A percentile compares a stretch with the other conserved stretches of the same genome.
Evolutionary conservation across 1,140 invertebrate species (phyloP).

Genomic region (Achatina immaculata): DNA sequence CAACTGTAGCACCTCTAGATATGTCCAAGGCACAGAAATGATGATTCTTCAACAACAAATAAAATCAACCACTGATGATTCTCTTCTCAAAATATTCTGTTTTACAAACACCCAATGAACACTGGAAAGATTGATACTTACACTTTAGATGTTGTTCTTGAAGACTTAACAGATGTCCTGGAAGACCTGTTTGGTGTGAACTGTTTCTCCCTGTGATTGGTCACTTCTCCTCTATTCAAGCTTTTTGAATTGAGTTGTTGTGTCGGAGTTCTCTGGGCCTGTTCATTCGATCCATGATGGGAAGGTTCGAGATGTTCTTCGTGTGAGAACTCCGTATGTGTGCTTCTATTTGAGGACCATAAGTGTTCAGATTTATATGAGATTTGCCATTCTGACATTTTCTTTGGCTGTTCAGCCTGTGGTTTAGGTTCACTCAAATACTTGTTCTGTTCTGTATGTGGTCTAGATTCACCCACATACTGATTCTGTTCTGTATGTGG

Average conservation of each 20-base stretch:
- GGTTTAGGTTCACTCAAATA: background rate
- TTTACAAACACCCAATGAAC: too few relatives aligned
- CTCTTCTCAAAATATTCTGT: too few relatives aligned
- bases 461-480: background rate
- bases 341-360: background rate
- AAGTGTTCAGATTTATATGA: background rate
- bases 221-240: background rate
- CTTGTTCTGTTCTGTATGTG: background rate
- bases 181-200: background rate
- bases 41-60: too few relatives aligned
- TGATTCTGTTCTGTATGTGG: background rate
- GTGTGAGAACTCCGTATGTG: background rate
- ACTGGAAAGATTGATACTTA: too few relatives aligned
- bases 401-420: background rate
- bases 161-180: too few relatives aligned
- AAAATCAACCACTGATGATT: too few relatives aligned
- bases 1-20: too few relatives aligned
- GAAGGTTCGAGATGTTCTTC: background rate
- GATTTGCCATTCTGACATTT: background rate
- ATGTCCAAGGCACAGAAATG: too few relatives aligned
- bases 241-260: background rate
- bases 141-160: too few relatives aligned
- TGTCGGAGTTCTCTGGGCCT: background rate
- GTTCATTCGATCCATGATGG: background rate
- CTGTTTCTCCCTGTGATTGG: background rate